Evolutionary conservation across 2,797 vertebrate species (phyloP), one percentile per base, ranked within the genome.

Genomic region (Sphaeramia orbicularis): DNA sequence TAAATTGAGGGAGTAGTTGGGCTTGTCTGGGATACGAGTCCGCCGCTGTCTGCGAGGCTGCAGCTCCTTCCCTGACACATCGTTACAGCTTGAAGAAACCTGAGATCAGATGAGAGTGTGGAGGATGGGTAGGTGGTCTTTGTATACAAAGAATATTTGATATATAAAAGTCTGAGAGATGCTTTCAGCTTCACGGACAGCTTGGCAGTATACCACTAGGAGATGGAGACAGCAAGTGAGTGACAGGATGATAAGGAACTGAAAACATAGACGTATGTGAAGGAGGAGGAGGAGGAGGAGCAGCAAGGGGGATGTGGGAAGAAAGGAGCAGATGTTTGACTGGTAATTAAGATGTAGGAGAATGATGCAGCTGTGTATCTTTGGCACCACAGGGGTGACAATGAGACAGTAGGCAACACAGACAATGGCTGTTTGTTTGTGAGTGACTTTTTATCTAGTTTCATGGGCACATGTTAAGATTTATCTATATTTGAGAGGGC

Each of bases 1-100:
- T 64, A 99, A 92, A 64, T 99, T 99, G 88, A 99, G 96, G 71
- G 97, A 99, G 67, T 99, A 99, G 91, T 99, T 99, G 54, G 97
- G 97, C 75, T 99, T 99, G 89, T 98, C 94, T n/a, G 97, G 95
- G 75, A 99, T 95, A 64, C 89, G 93, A 44, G 94, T 96, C 74
- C 97, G 94, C 84, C 96, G 83, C 94, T 80, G 90, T 74, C 91
- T 90, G 76, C 85, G 90, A 3, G 82, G 86, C 80, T 90, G 86
- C 63, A 93, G 71, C 85, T 93, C 91, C 84, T 85, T 95, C 88
- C 91, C 93, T 16, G 89, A 89, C 80, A 92, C 76, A 59, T 95
- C 85, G 41, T 94, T 94, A 81, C 72, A 93, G 86, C 89, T 86
- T 0, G 87, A 86, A 84, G 92, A 94, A 78, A 84, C 89, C 94